Evolutionary conservation across 2,888 invertebrate genomes (phyloP).

Genomic region (Eudemis profundana): DNA sequence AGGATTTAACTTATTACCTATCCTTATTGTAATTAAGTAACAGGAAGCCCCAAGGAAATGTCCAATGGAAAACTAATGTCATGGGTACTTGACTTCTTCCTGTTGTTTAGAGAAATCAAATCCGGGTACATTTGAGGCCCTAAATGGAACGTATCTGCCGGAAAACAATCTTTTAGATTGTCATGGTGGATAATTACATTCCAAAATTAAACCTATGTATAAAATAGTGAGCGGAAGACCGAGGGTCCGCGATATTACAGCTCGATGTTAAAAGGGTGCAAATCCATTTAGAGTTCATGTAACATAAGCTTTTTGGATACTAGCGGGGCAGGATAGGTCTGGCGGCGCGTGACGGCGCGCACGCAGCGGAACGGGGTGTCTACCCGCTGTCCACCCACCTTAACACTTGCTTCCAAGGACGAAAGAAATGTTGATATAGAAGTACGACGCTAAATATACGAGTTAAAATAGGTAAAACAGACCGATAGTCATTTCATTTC

Average conservation of each 20-base stretch:
- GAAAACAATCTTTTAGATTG: conserved; percentile 33
- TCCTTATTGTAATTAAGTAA: not conserved
- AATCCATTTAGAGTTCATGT: not conserved
- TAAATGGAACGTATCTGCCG: conserved; percentile 4
- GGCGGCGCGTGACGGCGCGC: conserved; percentile 64
- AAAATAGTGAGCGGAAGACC: conserved; percentile 47
- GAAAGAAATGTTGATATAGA: conserved; percentile 27
- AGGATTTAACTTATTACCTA: too few relatives aligned
- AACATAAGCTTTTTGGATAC: conserved; percentile 3
- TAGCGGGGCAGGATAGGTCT: conserved; percentile 60
- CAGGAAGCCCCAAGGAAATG: not conserved
- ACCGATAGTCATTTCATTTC: too few relatives aligned
- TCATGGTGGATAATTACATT: conserved; percentile 39
- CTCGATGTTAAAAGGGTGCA: not conserved
- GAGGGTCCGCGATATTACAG: conserved; percentile 33
- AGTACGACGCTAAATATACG: not conserved
- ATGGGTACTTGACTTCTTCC: not conserved
- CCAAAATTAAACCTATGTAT: conserved; percentile 20
- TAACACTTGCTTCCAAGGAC: conserved; percentile 30
- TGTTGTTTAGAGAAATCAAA: conserved; percentile 7
- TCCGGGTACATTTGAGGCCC: not conserved
- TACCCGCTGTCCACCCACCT: conserved; percentile 44
- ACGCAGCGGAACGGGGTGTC: conserved; percentile 70
- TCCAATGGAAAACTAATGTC: not conserved
- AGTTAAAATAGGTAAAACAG: too few relatives aligned